Evolutionary conservation across 1,140 invertebrate genomes (phyloP).

Genomic region (Calycopis cecrops): DNA sequence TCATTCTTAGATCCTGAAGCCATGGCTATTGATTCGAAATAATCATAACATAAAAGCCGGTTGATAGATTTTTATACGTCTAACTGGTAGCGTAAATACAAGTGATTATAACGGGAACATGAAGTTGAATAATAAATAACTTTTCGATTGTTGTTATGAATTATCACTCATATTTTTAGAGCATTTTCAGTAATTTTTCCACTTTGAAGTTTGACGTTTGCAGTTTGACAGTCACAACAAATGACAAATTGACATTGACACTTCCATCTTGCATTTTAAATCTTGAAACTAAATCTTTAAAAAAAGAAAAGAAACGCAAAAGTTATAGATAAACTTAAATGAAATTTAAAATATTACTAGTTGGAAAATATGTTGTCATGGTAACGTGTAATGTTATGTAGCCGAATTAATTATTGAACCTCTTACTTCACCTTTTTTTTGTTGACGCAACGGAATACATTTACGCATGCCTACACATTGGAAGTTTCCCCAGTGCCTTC

Average conservation of each 20-base stretch:
- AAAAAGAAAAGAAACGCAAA: too few relatives aligned
- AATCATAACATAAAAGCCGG: constrained; percentile 43
- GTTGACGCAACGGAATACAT: too few relatives aligned
- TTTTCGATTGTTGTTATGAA: constrained; percentile 10
- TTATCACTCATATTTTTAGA: neutral
- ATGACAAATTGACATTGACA: neutral
- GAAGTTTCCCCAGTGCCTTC: too few relatives aligned
- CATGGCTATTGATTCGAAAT: constrained; percentile 34
- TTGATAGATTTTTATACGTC: constrained; percentile 13
- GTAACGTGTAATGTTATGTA: too few relatives aligned
- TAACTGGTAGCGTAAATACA: constrained; percentile 6
- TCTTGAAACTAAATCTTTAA: too few relatives aligned
- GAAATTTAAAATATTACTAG: too few relatives aligned
- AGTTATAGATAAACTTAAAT: too few relatives aligned
- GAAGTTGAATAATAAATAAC: constrained; percentile 4
- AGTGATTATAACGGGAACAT: constrained; percentile 6
- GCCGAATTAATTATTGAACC: too few relatives aligned
- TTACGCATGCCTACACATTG: too few relatives aligned
- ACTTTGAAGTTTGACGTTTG: neutral
- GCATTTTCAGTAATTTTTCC: constrained; percentile 1
- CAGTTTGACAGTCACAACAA: neutral
- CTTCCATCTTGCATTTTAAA: neutral
- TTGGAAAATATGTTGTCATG: too few relatives aligned
- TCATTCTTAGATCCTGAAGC: constrained; percentile 65
- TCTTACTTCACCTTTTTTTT: too few relatives aligned